Percentiles rank a stretch among this genome's conserved stretches.
phyloP scores from a whole-genome alignment of 2,888 invertebrate species.

The Leucophora obtusa region DNA sequence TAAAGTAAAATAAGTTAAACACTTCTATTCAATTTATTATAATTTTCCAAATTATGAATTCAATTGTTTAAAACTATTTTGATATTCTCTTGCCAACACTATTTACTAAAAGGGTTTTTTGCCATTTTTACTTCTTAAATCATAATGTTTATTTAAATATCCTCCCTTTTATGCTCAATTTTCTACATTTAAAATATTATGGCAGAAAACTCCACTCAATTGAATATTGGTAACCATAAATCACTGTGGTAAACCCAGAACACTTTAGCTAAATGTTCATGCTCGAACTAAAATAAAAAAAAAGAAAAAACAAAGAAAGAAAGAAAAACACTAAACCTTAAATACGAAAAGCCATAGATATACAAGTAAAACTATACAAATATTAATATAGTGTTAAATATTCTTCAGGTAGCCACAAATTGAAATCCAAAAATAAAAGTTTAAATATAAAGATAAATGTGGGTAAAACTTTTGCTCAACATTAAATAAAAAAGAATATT shows the following conservation, averaged over 20 bases:
- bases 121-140: too few relatives aligned
- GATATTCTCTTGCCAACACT: too few relatives aligned
- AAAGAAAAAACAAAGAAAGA: neutral
- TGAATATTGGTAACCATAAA: conserved; percentile 55
- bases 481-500: conserved; percentile 26
- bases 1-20: too few relatives aligned
- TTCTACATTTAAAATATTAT: too few relatives aligned
- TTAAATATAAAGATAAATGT: conserved; percentile 44
- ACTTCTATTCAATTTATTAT: too few relatives aligned
- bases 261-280: conserved; percentile 10
- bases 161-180: too few relatives aligned
- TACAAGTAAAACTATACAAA: conserved; percentile 8
- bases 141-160: too few relatives aligned
- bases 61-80: too few relatives aligned
- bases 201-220: conserved; percentile 22
- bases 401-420: conserved; percentile 16
- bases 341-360: neutral
- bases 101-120: too few relatives aligned
- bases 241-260: conserved; percentile 47
- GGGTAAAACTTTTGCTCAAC: conserved; percentile 14
- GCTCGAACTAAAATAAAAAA: too few relatives aligned
- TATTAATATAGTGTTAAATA: conserved; percentile 17
- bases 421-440: neutral
- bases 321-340: neutral
- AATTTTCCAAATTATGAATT: too few relatives aligned